phyloP scores from a whole-genome alignment of 2,888 invertebrate genomes.

The Catocala nupta region DNA sequence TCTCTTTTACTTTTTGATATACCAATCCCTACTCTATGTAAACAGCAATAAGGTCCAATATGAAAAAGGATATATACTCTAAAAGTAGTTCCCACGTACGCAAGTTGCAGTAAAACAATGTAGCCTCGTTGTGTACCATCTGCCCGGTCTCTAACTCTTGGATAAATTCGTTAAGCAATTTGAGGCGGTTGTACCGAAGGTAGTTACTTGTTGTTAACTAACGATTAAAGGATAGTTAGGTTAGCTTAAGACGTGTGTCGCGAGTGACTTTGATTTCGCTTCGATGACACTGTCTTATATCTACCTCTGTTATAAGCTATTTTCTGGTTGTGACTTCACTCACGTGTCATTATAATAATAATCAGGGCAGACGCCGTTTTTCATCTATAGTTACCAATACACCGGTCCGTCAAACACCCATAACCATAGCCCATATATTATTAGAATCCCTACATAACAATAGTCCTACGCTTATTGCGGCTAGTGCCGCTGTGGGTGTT shows the following conservation, averaged over 20 bases:
- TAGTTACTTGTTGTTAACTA: constrained; percentile 16
- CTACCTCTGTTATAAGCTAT: too few species aligned
- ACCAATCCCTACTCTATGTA: background rate
- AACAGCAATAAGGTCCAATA: background rate
- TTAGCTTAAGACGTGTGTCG: background rate
- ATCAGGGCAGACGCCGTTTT: too few species aligned
- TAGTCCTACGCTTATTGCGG: too few species aligned
- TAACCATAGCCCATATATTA: too few species aligned
- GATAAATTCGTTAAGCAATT: constrained; percentile 52
- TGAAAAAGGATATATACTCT: constrained; percentile 7
- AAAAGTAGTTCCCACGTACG: constrained; percentile 19
- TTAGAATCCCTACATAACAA: too few species aligned
- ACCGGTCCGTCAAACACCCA: too few species aligned
- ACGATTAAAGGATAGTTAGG: constrained; percentile 6
- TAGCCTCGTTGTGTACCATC: constrained; percentile 40
- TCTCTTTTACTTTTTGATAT: background rate
- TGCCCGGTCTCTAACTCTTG: constrained; percentile 48
- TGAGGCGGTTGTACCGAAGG: constrained; percentile 20
- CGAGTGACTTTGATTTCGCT: too few species aligned
- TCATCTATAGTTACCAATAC: too few species aligned
- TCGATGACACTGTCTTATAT: too few species aligned
- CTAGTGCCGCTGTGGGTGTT: too few species aligned
- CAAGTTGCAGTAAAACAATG: constrained; percentile 36
- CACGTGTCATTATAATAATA: too few species aligned
- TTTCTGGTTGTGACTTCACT: too few species aligned